A percentile compares a stretch with the other conserved stretches of the same genome.
These are phyloP conservation scores for Polyergus mexicanus DNA, from an alignment of 1,140 invertebrate species.

Conservation along the genomic window DNA sequence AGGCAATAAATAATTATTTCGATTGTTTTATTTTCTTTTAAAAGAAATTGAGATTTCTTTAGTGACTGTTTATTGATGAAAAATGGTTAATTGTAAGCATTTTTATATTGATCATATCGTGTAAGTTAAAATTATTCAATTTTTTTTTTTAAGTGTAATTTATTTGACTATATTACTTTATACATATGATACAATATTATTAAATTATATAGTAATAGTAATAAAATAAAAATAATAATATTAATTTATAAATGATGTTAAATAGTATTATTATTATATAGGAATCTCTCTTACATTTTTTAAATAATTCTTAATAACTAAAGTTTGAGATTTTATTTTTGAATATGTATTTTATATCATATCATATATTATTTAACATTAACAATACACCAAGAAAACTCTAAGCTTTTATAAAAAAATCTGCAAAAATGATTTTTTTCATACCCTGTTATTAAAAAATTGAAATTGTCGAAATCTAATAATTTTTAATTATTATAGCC, in stretches of 20 bases:
- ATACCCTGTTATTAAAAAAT: neutral
- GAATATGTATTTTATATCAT: neutral
- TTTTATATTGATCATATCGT: neutral
- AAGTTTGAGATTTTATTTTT: conserved; percentile 5
- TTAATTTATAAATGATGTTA: conserved; percentile 1
- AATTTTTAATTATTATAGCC: neutral
- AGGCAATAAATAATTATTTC: neutral
- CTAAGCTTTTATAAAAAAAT: neutral
- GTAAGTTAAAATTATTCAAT: neutral
- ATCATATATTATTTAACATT: neutral
- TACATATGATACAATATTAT: neutral
- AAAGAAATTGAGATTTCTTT: neutral
- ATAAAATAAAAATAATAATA: neutral
- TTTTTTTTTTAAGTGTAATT: neutral
- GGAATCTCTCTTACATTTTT: neutral
- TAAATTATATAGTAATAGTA: neutral
- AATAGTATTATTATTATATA: conserved; percentile 15
- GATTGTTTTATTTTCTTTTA: neutral
- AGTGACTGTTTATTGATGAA: neutral
- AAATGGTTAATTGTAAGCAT: neutral
- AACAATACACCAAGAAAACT: neutral
- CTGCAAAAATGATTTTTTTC: neutral
- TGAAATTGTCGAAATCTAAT: neutral
- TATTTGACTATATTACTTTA: neutral
- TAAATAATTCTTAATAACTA: neutral